Evolutionary conservation across 2,888 invertebrate species (phyloP), one percentile per base, ranked within the genome.

Genomic region (Volucella bombylans): DNA sequence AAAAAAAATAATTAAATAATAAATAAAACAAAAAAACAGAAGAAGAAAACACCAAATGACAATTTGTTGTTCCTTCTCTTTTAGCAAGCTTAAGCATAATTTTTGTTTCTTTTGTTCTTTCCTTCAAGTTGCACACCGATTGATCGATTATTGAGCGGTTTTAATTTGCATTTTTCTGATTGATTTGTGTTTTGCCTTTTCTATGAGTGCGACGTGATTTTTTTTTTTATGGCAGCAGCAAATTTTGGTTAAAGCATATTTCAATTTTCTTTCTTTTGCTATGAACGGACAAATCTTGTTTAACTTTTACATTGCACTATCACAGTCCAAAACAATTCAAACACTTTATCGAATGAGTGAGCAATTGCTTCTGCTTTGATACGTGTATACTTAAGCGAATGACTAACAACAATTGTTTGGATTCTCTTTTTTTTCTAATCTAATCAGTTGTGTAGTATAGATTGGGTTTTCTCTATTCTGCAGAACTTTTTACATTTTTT

Each of bases 101-200:
- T 77, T 85, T 81, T 72, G 69, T 57, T 59, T 55, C 15, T 67
- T 41, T 43, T 38, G 10, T 62, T 59, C 50, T 67, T 59, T 14
- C n/a, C 50, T 61, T 67, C 15, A 62, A 31, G 31, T 1, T 31
- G 31, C 6, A 31, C 11, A 76, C 59, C 57, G 57, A 59, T 57
- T 31, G 55, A 69, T 72, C 39, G 52, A 47, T 74, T 52, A 49
- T 39, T 59, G 52, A 68, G 68, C 68, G 31, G 9, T 18, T n/a
- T 41, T 50, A 41, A 15, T 50, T 65, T 50, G 14, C 10, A 47
- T 52, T 52, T 39, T 31, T 87, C 82, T 68, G 80, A 87, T 64
- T 82, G 86, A 79, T 87, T 87, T 87, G 87, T 86, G 88, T 88
- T 89, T 89, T 86, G 81, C 14, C 87, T 88, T 74, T 12, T 62